phyloP scores from a whole-genome alignment of 2,797 vertebrate species.

The Antennarius maculatus region DNA sequence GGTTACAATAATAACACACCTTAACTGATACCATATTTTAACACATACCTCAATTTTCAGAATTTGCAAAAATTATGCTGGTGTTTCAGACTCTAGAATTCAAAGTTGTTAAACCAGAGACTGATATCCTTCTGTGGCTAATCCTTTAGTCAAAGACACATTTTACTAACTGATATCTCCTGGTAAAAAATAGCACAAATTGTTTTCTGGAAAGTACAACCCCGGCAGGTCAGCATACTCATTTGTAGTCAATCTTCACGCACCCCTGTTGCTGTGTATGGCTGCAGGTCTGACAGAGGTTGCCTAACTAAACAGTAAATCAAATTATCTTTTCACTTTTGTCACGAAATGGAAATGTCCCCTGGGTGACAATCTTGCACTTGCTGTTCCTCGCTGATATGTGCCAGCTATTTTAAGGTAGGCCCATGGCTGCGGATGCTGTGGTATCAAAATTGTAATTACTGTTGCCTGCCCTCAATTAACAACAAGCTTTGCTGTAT shows the following conservation, averaged over 20 bases:
- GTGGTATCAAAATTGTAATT: constrained; percentile 70
- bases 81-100: constrained; percentile 32
- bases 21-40: constrained; percentile 26
- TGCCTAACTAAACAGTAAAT: constrained; percentile 86
- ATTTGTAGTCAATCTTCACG: constrained; percentile 81
- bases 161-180: constrained; percentile 57
- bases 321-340: constrained; percentile 84
- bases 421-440: constrained; percentile 51
- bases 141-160: constrained; percentile 64
- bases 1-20: constrained; percentile 12
- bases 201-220: constrained; percentile 74
- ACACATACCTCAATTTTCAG: constrained; percentile 5
- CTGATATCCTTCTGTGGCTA: constrained; percentile 50
- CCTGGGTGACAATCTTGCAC: constrained; percentile 73
- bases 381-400: constrained; percentile 73
- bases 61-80: constrained; percentile 16
- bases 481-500: constrained; percentile 65
- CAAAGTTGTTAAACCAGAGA: constrained; percentile 21
- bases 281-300: constrained; percentile 81
- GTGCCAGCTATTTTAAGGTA: constrained; percentile 66
- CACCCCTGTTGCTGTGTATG: constrained; percentile 67
- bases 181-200: constrained; percentile 73
- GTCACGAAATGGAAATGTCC: constrained; percentile 78
- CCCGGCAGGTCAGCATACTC: constrained; percentile 81
- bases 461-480: constrained; percentile 73